Evolutionary conservation across 2,888 invertebrate species (phyloP), one percentile per base, ranked within the genome.

Genomic region (Trichacis sp.): DNA sequence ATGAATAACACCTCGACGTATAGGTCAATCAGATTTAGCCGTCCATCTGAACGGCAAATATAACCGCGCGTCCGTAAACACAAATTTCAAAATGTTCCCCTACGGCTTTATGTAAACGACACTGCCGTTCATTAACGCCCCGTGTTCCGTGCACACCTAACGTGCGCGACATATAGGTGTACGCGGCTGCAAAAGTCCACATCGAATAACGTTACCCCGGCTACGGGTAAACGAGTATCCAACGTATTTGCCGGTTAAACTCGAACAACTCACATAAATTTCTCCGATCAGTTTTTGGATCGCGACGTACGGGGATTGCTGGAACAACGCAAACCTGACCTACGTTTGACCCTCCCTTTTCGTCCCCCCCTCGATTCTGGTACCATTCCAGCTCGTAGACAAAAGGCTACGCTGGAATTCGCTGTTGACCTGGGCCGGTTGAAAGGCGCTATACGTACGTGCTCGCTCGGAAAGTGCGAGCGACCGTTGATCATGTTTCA

Each of bases 111-210:
- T 73, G 76, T 73, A 74, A 77, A 75, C 74, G 76, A 78, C 71
- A 76, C 73, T 70, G 69, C 68, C 73, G 75, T 78, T 78, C 77
- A 76, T 78, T 78, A 78, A 71, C 73, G 74, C 40, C 45, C 69
- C 73, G 66, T 75, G 76, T 78, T 72, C 66, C 56, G 62, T 60
- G 64, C 40, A 36, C 30, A 47, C 38, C 54, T 50, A 51, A 57
- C 56, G 52, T 63, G 65, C 68, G 64, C 8, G 8, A 50, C 43
- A 14, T 46, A 48, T 47, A 54, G 47, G 59, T 43, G 50, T 18
- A 40, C 47, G 45, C 52, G 43, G 51, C n/a, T n/a, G n/a, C 65
- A 55, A 56, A 40, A 55, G 46, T 29, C 53, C 54, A 57, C 49
- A 15, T 49, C 52, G 57, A 57, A 59, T 59, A 45, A 53, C 46